Base-by-base conservation (phyloP, 1,140 invertebrate species). In the Calosoma granatense region DNA sequence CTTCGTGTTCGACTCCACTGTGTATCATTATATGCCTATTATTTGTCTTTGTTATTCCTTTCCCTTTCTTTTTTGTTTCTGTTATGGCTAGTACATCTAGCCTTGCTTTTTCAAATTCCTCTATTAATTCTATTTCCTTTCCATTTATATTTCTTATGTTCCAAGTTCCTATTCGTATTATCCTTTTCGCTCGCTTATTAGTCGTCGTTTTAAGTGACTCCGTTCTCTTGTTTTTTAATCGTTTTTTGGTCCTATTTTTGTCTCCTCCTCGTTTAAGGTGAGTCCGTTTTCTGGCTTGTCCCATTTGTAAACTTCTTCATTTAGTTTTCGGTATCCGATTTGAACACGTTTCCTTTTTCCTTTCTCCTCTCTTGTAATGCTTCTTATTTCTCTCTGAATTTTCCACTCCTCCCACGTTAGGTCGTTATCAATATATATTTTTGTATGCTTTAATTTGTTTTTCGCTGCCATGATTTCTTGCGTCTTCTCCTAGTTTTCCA, bases 51-150 rank as follows among this genome's bases (percentile, higher is more conserved):
- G 43, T 20, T 21, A 54, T 21, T 21, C 53, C 51, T 17, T 54
- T 9, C n/a, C 22, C 52, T 51, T 58, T 57, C 20, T 58, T 55
- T 21, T 55, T 58, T 15, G 30, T 58, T 58, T 55, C 53, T 26
- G 57, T 21, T 20, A 58, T 43, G 9, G 20, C 53, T 21, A 58
- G 23, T 54, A 58, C 43, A 19, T 58, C 56, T 41, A 58, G 12
- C 26, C 20, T 14, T 22, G 53, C 53, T 20, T 41, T 54, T 47
- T 58, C 53, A 47, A 47, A 55, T 58, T 55, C 53, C 19, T 26
- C 53, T 19, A 30, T 20, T 15, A 55, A 47, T 58, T 58, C 57
- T 47, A 26, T 43, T 55, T 55, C 53, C 21, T 55, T 58, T 51
- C 53, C 57, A 55, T 22, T 36, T 23, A 58, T 1, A 51, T 41